Evolutionary conservation across 1,140 invertebrate genomes (phyloP).

Genomic region (Ptiloglossa arizonensis): DNA sequence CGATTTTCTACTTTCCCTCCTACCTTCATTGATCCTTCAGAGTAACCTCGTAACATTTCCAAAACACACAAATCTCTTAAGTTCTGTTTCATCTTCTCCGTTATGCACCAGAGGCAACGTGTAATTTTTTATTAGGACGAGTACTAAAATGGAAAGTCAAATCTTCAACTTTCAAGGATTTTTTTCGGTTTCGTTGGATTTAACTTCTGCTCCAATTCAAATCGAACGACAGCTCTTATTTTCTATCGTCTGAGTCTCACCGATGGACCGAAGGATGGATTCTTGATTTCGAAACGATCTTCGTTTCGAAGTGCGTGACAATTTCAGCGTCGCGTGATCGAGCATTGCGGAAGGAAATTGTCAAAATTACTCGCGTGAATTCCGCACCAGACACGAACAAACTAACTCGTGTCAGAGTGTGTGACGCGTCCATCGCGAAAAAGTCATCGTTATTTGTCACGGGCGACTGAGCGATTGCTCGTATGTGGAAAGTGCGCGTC

Average conservation of each 20-base stretch:
- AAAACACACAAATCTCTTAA: no score
- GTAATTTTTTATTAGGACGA: no score
- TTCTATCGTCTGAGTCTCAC: background rate
- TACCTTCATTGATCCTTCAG: no score
- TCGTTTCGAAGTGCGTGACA: background rate
- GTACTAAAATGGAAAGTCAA: no score
- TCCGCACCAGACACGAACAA: background rate
- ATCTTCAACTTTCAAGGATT: no score
- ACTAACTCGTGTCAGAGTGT: constrained; percentile 1
- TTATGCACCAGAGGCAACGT: no score
- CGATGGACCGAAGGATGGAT: background rate
- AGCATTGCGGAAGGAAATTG: constrained; percentile 3
- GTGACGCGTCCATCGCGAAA: constrained; percentile 24
- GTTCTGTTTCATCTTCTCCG: no score
- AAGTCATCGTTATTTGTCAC: constrained; percentile 59
- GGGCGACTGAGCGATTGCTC: constrained; percentile 51
- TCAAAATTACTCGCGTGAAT: constrained; percentile 16
- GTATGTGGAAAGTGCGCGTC: constrained; percentile 30
- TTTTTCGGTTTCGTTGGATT: no score
- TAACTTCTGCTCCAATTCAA: no score
- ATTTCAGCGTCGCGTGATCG: background rate
- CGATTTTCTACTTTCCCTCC: no score
- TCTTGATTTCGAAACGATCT: background rate
- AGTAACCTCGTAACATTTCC: no score
- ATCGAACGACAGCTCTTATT: no score